These are phyloP conservation scores for Phalanger gymnotis DNA, from an alignment of 2,797 vertebrate species.

Conservation along the genomic window DNA sequence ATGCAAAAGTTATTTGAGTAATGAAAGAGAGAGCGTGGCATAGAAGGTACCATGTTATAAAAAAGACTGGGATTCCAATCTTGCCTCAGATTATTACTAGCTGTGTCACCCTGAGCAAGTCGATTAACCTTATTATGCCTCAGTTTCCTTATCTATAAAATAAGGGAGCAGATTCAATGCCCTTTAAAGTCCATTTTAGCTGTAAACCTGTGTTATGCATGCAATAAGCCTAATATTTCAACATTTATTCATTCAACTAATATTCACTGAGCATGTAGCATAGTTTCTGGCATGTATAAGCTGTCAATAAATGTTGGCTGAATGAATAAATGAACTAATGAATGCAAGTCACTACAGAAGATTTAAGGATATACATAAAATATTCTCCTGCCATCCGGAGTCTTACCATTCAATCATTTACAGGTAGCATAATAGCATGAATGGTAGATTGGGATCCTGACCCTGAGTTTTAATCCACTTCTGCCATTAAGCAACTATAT, in stretches of 20 bases:
- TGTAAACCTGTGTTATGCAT: background rate
- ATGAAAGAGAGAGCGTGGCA: background rate
- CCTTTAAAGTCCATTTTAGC: background rate
- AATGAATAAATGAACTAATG: background rate
- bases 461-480: background rate
- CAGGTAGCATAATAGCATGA: background rate
- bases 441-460: background rate
- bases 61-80: background rate
- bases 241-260: background rate
- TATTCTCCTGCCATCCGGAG: no score
- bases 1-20: background rate
- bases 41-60: background rate
- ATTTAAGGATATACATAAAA: no score
- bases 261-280: background rate
- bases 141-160: background rate
- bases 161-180: background rate
- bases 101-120: background rate
- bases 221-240: background rate
- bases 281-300: background rate
- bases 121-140: background rate
- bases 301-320: background rate
- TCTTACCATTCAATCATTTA: background rate
- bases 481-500: background rate
- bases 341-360: background rate
- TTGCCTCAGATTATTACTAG: background rate